Evolutionary conservation across 64 coral and sea anemone genomes (phyloP), one percentile per base, ranked within the genome.

Genomic region (Actinia tenebrosa): DNA sequence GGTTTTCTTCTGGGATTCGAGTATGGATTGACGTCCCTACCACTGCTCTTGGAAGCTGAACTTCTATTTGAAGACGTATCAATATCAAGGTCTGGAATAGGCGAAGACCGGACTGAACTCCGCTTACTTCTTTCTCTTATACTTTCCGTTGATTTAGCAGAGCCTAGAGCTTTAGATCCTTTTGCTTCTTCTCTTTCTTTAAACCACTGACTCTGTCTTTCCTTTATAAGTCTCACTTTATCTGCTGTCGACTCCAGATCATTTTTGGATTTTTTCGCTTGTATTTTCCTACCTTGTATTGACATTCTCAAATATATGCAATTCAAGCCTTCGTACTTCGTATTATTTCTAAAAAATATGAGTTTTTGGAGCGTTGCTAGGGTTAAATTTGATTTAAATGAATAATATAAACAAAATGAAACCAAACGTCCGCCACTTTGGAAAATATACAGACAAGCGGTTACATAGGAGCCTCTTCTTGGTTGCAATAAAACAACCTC

Each of bases 161-260:
- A 90, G 55, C 81, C 22, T 43, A 86, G 45, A 64, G 91, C 25
- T 77, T 61, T 82, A 43, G 17, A 19, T 15, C 27, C 43, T 54
- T 89, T 94, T 1, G 91, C 86, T 2, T 63, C 88, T 63, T 99
- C 97, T 85, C 97, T 80, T 53, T 99, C 88, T 85, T 84, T 90
- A 93, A 99, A 95, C 97, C 97, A 99, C 8, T 88, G 81, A 77
- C 78, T 89, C 68, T 99, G 97, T 87, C 91, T 90, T 71, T 99
- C 90, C 26, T 90, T 89, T 4, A 99, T 92, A 69, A 85, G 69
- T 19, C 89, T 72, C 18, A 95, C 90, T 91, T 99, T 99, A 78
- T 92, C 91, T 43, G 79, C 81, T 5, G 93, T 93, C 56, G 90
- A 88, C 50, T 92, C 93, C 53, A 88, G 44, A 25, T 89, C 89